phyloP scores from a whole-genome alignment of 2,888 invertebrate species.

The Cantharis rufa region DNA sequence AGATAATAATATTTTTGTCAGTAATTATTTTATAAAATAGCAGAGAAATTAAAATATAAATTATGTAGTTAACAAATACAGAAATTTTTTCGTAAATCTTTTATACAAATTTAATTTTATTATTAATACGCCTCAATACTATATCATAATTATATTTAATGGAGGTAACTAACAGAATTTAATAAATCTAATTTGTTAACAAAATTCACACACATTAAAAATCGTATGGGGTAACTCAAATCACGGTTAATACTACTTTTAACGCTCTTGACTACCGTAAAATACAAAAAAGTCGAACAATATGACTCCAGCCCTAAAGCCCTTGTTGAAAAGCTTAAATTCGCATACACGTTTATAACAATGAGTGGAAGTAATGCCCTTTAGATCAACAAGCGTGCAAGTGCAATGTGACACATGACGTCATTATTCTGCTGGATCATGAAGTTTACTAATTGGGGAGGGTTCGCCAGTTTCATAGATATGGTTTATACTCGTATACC shows the following conservation, averaged over 20 bases:
- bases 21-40: no score
- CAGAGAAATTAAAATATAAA: no score
- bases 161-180: not conserved
- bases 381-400: conserved; percentile 52
- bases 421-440: conserved; percentile 55
- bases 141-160: not conserved
- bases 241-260: conserved; percentile 5
- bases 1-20: no score
- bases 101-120: not conserved
- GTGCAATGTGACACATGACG: conserved; percentile 55
- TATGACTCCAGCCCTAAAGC: not conserved
- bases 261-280: conserved; percentile 27
- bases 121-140: not conserved
- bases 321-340: conserved; percentile 16
- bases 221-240: not conserved
- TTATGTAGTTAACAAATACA: no score
- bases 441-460: conserved; percentile 53
- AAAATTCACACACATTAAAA: not conserved
- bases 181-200: not conserved
- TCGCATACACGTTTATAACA: conserved; percentile 17
- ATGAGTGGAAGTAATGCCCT: conserved; percentile 35
- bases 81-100: not conserved
- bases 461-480: conserved; percentile 31
- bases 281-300: conserved; percentile 7
- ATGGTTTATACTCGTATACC: not conserved